These are phyloP conservation scores for Lepidurus apus DNA, from an alignment of 1,140 invertebrate species.

Conservation along the genomic window DNA sequence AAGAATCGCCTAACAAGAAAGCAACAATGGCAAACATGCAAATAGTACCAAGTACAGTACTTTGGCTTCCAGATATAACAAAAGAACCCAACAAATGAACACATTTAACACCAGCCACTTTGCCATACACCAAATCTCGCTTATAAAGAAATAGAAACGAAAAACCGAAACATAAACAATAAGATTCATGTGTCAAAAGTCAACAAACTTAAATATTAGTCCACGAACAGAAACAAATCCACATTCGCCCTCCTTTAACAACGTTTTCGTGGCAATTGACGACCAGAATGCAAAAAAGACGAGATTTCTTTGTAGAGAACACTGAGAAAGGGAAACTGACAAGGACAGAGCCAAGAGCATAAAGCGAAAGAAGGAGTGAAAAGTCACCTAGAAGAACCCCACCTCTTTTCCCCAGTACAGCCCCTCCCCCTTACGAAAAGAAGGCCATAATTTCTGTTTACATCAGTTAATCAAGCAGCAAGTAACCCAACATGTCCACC, in stretches of 20 bases:
- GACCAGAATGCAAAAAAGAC: not conserved
- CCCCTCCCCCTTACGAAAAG: not conserved
- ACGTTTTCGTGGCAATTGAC: too few species aligned
- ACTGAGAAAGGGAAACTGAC: slow-evolving; percentile 10
- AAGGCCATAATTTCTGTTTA: not conserved
- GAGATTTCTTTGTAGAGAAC: not conserved
- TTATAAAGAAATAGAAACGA: not conserved
- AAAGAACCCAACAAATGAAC: slow-evolving; percentile 6
- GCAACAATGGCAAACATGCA: slow-evolving; percentile 10
- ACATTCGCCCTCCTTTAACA: too few species aligned
- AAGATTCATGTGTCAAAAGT: not conserved
- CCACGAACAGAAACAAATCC: too few species aligned
- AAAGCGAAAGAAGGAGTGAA: not conserved
- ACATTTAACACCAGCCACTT: slow-evolving; percentile 9
- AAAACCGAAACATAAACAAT: not conserved
- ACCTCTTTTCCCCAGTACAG: not conserved
- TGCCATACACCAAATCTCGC: not conserved
- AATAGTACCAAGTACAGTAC: not conserved
- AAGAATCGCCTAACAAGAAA: not conserved
- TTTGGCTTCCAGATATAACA: not conserved
- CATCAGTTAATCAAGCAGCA: not conserved
- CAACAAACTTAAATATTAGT: not conserved
- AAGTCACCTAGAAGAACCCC: not conserved
- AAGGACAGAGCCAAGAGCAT: not conserved
- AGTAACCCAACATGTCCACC: not conserved